These are phyloP conservation scores for Coreius guichenoti DNA, from an alignment of 2,797 vertebrate genomes.

Conservation along the genomic window DNA sequence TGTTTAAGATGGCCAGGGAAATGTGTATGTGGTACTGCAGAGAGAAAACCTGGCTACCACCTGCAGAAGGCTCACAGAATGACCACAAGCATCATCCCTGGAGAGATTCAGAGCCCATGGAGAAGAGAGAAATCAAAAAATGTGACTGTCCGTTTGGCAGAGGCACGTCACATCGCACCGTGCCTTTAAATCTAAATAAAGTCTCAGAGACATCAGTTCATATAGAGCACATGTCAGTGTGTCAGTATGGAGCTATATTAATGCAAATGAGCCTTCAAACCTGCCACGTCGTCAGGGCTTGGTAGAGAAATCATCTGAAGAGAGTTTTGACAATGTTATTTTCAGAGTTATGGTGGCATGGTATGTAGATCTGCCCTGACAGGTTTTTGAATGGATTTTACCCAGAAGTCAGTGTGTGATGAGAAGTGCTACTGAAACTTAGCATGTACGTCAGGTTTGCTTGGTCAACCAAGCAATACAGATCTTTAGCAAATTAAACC, in stretches of 20 bases:
- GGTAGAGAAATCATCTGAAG: slow-evolving; percentile 5
- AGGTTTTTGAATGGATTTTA: slow-evolving; percentile 41
- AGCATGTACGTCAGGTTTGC: slow-evolving; percentile 2
- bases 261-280: slow-evolving; percentile 22
- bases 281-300: neutral
- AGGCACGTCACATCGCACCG: neutral
- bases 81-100: neutral
- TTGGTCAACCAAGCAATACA: neutral
- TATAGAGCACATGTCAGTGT: slow-evolving; percentile 25
- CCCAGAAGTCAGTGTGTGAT: neutral
- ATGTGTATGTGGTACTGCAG: neutral
- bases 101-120: neutral
- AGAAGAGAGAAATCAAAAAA: neutral
- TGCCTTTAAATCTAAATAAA: slow-evolving; percentile 7
- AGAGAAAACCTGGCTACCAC: neutral
- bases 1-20: neutral
- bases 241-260: slow-evolving; percentile 19
- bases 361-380: neutral
- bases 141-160: neutral
- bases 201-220: neutral
- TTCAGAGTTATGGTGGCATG: slow-evolving; percentile 18
- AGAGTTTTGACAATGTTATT: slow-evolving; percentile 37
- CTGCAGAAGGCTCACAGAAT: neutral
- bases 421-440: neutral
- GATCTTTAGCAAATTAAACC: slow-evolving; percentile 8